phyloP scores from a whole-genome alignment of 2,797 vertebrate genomes.

The Otolemur crassicaudatus region DNA sequence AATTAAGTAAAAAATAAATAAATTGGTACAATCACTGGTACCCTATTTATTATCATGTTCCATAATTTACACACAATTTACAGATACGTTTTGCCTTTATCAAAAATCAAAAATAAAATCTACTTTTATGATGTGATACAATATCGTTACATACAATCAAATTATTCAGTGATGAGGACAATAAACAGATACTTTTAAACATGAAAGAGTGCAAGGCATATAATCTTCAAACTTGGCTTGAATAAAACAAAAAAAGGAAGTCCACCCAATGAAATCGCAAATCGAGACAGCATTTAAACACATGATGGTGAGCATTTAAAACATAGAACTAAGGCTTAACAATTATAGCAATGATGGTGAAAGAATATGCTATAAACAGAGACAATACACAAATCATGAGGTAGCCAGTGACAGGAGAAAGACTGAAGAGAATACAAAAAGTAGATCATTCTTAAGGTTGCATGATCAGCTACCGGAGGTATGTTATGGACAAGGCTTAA shows the following conservation, averaged over 20 bases:
- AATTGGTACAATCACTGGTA: neutral
- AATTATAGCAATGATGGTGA: neutral
- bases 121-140: neutral
- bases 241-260: neutral
- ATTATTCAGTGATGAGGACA: neutral
- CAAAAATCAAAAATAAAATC: constrained; percentile 23
- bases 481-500: neutral
- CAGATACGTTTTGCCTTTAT: neutral
- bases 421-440: neutral
- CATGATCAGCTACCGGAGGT: neutral
- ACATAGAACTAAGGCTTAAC: neutral
- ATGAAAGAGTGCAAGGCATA: neutral
- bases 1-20: neutral
- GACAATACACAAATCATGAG: neutral
- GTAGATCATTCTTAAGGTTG: neutral
- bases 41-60: neutral
- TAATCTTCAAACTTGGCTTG: neutral
- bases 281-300: neutral
- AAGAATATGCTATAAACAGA: neutral
- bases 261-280: neutral
- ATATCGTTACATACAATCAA: neutral
- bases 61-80: neutral
- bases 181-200: neutral
- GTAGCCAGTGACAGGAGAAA: neutral
- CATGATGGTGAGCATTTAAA: neutral